These are phyloP conservation scores for Cylindroiulus punctatus DNA, from an alignment of 2,888 invertebrate species.

Conservation along the genomic window DNA sequence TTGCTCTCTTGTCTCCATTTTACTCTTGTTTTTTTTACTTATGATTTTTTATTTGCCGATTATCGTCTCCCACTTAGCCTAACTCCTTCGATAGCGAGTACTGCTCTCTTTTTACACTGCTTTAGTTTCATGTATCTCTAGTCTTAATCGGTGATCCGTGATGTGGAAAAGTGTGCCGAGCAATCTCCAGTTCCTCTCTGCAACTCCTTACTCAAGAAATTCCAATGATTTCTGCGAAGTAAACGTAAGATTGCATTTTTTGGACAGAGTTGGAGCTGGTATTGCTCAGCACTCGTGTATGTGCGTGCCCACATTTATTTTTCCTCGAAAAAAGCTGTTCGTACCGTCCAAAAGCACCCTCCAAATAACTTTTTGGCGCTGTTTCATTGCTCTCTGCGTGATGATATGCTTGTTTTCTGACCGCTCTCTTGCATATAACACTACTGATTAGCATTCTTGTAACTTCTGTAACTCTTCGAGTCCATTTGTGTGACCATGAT, in stretches of 20 bases:
- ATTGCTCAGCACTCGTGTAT: not conserved
- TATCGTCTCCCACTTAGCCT: constrained; percentile 22
- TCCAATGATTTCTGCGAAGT: not conserved
- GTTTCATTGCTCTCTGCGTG: constrained; percentile 2
- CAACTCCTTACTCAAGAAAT: not conserved
- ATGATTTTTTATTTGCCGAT: constrained; percentile 22
- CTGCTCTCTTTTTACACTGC: constrained; percentile 16
- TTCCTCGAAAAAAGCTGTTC: not conserved
- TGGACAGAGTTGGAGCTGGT: not conserved
- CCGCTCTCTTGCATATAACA: constrained; percentile 40
- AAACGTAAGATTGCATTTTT: not conserved
- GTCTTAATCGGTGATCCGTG: constrained; percentile 22
- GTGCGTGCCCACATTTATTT: not conserved
- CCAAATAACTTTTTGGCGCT: not conserved
- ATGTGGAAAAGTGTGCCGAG: constrained; percentile 23
- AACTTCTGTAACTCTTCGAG: constrained; percentile 28
- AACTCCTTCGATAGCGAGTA: constrained; percentile 44
- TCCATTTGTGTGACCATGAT: constrained; percentile 12
- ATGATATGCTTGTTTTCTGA: constrained; percentile 42
- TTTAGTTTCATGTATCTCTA: constrained; percentile 2
- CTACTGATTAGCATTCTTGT: constrained; percentile 33
- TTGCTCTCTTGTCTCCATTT: constrained; percentile 48
- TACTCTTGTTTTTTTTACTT: not conserved
- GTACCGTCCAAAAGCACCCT: constrained; percentile 36
- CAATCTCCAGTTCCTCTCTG: not conserved